A percentile compares a stretch with the other conserved stretches of the same genome.
These are phyloP conservation scores for Tholera decimalis DNA, from an alignment of 2,888 invertebrate genomes.

Conservation along the genomic window DNA sequence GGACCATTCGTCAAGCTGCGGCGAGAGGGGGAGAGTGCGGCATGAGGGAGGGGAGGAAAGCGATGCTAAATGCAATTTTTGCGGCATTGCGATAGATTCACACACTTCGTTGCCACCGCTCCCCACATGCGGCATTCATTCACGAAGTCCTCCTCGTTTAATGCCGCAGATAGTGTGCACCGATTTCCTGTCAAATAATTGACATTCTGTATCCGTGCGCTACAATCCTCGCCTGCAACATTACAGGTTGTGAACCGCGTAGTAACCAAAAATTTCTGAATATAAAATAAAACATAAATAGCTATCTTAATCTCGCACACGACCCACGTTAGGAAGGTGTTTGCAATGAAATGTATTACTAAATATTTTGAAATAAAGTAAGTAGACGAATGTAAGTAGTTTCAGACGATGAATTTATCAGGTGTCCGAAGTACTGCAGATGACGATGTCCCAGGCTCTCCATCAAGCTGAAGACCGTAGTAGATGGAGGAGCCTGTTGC, in stretches of 20 bases:
- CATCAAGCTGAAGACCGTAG: no score
- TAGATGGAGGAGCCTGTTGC: no score
- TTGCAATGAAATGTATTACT: background rate
- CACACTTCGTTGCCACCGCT: slow-evolving; percentile 38
- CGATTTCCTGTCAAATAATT: slow-evolving; percentile 37
- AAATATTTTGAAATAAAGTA: no score
- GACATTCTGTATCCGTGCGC: slow-evolving; percentile 25
- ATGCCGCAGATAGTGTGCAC: background rate
- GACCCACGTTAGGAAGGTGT: background rate
- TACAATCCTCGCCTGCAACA: background rate
- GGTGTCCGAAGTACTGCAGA: no score
- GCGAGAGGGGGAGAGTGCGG: background rate
- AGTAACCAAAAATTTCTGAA: background rate
- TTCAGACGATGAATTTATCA: no score
- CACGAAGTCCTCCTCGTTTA: slow-evolving; percentile 18
- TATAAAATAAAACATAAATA: slow-evolving; percentile 1
- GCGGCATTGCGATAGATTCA: slow-evolving; percentile 33
- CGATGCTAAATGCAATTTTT: slow-evolving; percentile 50
- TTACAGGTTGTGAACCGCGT: background rate
- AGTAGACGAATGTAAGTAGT: no score
- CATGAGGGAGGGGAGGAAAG: no score
- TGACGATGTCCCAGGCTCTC: no score
- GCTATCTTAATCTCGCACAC: slow-evolving; percentile 2
- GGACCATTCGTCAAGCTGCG: slow-evolving; percentile 35
- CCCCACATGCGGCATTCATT: slow-evolving; percentile 5